Evolutionary conservation across 1,140 invertebrate genomes (phyloP).

Genomic region (Episyrphus balteatus): DNA sequence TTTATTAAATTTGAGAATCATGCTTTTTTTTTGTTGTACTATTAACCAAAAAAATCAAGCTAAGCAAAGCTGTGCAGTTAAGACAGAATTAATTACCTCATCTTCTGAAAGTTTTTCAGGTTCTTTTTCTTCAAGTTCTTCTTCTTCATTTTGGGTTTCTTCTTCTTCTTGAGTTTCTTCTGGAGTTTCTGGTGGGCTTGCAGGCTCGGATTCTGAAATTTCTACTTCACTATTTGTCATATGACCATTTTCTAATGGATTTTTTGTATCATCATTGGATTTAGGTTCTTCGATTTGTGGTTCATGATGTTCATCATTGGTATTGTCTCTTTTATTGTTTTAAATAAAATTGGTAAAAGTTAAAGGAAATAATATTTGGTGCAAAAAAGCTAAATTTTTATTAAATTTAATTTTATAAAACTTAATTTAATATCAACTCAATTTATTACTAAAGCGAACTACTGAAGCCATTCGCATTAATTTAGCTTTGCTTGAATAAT

Average conservation of each 20-base stretch:
- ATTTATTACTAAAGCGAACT: too few species aligned
- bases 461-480: too few species aligned
- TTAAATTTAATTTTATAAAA: too few species aligned
- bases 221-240: neutral
- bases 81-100: neutral
- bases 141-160: neutral
- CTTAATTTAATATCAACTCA: too few species aligned
- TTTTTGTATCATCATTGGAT: slow-evolving; percentile 15
- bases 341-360: too few species aligned
- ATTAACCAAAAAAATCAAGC: neutral
- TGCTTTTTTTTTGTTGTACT: slow-evolving; percentile 13
- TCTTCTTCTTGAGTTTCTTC: neutral
- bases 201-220: too few species aligned
- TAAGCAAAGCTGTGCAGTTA: neutral
- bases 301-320: slow-evolving; percentile 22
- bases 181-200: neutral
- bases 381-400: neutral
- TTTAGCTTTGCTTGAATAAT: too few species aligned
- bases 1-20: slow-evolving; percentile 6
- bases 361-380: too few species aligned
- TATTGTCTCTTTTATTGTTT: slow-evolving; percentile 16
- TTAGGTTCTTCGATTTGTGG: neutral
- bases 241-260: neutral
- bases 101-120: slow-evolving; percentile 4
- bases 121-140: slow-evolving; percentile 4